Evolutionary conservation across 2,113 vertebrate genomes (phyloP), one percentile per base, ranked within the genome.

Genomic region (Ophiodon elongatus): DNA sequence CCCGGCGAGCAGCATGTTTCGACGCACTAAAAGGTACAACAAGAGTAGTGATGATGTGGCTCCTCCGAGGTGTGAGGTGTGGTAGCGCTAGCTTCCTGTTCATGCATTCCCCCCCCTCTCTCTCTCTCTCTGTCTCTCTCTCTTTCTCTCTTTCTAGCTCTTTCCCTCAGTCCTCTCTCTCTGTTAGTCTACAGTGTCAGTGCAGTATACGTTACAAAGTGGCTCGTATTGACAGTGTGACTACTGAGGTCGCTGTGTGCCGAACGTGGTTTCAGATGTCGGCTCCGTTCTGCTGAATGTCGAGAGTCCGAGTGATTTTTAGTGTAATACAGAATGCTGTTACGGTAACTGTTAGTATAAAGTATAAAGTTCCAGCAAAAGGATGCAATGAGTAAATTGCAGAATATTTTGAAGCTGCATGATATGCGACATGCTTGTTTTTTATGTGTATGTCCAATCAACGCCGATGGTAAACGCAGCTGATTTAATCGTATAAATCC

Each of bases 11-110:
- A 84, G 52, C 83, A 92, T 94, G 93, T 92, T 94, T 74, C 91
- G 91, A 80, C 88, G 92, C 76, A 90, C 91, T 41, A 89, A 91
- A 84, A 94, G 91, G 91, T 91, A 91, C 66, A 50, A 1, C 2
- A 6, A 63, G 33, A n/a, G 66, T 2, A 2, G 25, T 2, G 64
- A 56, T 35, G 65, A 60, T 82, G 39, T 31, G n/a, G 62, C 76
- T 73, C 80, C 23, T 83, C 43, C 35, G 56, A 35, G 56, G 25
- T 60, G 62, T 71, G 72, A 82, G 73, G 52, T 71, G 75, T 63
- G 64, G 82, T 37, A 9, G 69, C 39, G 35, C 33, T 31, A 14
- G 11, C 23, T 84, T 56, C 64, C 70, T 29, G 29, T 43, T 59
- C 11, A 39, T 54, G 29, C 35, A 19, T 43, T n/a, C 25, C 57